Base-by-base conservation (phyloP, 1,140 invertebrate genomes). In the Drosophila mauritiana region DNA sequence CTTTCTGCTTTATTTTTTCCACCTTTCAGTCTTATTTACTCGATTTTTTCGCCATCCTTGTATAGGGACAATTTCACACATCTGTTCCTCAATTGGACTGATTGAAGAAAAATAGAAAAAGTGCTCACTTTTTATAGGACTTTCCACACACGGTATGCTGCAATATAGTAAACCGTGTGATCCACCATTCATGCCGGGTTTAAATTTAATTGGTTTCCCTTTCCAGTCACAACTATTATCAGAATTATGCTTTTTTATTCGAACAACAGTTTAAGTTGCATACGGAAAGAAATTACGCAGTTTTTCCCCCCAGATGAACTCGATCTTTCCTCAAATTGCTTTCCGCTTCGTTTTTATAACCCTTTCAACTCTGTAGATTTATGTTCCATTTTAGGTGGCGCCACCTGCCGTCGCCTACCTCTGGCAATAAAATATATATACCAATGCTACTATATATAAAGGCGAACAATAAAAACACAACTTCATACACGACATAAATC, bases 401-500 rank as follows among this genome's bases (percentile, higher is more conserved):
- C 65, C 68, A 70, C 64, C 65, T 72, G 68, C 27, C 64, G 8
- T 68, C 22, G 48, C 63, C 46, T 52, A 56, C 22, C 49, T 46
- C 48, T 51, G 36, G 59, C 70, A 67, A 76, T 76, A 65, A 67
- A 53, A 73, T 52, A 73, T 61, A 73, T 53, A 52, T 73, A 51
- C 42, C 12, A 10, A 42, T 49, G 27, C 51, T 13, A 20, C 42
- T 45, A 49, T 36, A 68, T 55, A 69, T 45, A 69, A 48, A 40
- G n/a, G 12, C 31, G 34, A 72, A 72, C 69, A 72, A 73, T 72
- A 73, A 59, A 75, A 56, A 43, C 53, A 75, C 52, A 73, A 67
- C 59, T 74, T 74, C 52, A 76, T 76, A 57, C 73, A 76, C 36
- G 46, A 67, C 73, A 74, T 76, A 76, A 76, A 76, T 76, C 72